Percentiles rank a stretch among this genome's conserved stretches.
These are phyloP conservation scores for Micromussa lordhowensis DNA, from an alignment of 92 coral and sea anemone species.

Conservation along the genomic window DNA sequence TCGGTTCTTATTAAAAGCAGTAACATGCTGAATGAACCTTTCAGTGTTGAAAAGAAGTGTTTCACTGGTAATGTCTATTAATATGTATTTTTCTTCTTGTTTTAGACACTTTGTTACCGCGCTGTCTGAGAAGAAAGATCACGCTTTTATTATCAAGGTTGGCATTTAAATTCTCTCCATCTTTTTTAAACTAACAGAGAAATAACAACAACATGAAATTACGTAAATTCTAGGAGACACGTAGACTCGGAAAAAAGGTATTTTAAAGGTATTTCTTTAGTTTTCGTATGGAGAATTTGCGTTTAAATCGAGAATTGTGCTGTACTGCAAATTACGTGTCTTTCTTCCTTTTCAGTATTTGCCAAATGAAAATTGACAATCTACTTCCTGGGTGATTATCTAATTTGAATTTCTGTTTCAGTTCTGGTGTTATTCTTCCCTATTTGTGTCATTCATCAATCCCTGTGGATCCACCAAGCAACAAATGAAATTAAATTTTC, in stretches of 20 bases:
- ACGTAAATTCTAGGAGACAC: too few species aligned
- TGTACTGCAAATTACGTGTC: neutral
- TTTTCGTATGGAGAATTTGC: neutral
- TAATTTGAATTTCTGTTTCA: neutral
- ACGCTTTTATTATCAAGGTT: neutral
- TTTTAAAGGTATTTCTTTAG: neutral
- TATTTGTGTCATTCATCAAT: neutral
- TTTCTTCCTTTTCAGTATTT: neutral
- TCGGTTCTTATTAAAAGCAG: neutral
- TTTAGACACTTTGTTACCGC: neutral
- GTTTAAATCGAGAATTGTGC: neutral
- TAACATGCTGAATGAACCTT: neutral
- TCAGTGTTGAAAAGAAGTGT: neutral
- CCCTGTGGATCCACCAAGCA: neutral
- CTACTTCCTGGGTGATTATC: neutral
- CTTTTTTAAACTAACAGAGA: too few species aligned
- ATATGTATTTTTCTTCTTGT: neutral
- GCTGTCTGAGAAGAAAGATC: neutral
- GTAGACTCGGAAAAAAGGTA: too few species aligned
- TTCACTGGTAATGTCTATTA: neutral
- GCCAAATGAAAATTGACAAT: neutral
- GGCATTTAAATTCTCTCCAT: neutral
- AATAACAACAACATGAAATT: too few species aligned
- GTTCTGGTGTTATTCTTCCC: too few species aligned
- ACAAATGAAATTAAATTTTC: neutral